Conservation (phyloP, 2,113 vertebrate species). For the Istiophorus platypterus region DNA sequence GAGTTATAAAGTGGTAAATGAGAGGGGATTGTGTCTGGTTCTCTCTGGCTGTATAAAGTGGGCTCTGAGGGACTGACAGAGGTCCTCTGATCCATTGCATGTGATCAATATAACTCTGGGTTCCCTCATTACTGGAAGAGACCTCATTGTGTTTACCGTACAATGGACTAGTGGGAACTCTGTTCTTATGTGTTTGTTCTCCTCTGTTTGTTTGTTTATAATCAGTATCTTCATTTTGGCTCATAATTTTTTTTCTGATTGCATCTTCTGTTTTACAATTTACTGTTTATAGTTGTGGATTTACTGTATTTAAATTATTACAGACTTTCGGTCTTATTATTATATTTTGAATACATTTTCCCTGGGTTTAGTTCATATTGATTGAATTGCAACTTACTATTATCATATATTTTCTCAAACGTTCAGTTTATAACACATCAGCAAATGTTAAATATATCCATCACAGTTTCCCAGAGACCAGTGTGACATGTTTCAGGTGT, state of each 20-base stretch:
- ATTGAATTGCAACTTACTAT: background rate
- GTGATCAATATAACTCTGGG: constrained; percentile 76
- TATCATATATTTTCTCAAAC: background rate
- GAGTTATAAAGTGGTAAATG: constrained; percentile 60
- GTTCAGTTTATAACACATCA: background rate
- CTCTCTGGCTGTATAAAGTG: constrained; percentile 72
- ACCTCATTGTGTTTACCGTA: constrained; percentile 71
- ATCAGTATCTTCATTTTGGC: constrained; percentile 18
- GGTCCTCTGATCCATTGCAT: constrained; percentile 76
- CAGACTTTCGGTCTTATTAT: too few species aligned
- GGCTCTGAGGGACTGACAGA: constrained; percentile 77
- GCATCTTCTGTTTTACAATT: background rate
- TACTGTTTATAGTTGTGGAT: background rate
- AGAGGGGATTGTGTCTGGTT: constrained; percentile 53
- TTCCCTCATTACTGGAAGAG: constrained; percentile 77
- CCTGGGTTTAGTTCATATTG: background rate
- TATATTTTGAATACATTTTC: background rate
- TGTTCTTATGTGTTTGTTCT: constrained; percentile 31
- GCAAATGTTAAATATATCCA: background rate
- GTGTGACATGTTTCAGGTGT: background rate
- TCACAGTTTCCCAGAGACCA: background rate
- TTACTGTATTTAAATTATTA: background rate
- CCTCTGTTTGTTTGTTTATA: constrained; percentile 27
- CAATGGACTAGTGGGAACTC: constrained; percentile 57
- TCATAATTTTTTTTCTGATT: background rate